These are phyloP conservation scores for Perizoma flavofasciatum DNA, from an alignment of 2,888 invertebrate species.

Conservation along the genomic window DNA sequence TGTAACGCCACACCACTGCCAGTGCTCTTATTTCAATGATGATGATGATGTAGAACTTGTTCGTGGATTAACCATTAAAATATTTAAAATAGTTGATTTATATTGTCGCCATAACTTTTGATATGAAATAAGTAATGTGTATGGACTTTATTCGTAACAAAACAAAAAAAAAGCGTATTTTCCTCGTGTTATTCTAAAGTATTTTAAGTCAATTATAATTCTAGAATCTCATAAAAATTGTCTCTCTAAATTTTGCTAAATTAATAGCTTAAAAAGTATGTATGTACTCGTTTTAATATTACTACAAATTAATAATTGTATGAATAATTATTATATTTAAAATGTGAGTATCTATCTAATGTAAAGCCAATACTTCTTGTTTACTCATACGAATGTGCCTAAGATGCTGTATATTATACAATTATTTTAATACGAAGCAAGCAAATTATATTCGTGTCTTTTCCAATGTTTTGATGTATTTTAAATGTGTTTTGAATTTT, in stretches of 20 bases:
- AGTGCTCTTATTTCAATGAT: constrained; percentile 52
- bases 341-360: not conserved
- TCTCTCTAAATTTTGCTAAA: constrained; percentile 25
- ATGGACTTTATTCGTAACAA: not conserved
- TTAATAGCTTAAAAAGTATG: constrained; percentile 11
- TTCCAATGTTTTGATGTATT: constrained; percentile 39
- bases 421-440: constrained; percentile 37
- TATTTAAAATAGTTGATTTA: constrained; percentile 9
- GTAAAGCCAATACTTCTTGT: constrained; percentile 9
- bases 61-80: constrained; percentile 6
- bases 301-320: not conserved
- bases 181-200: constrained; percentile 15
- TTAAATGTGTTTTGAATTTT: constrained; percentile 36
- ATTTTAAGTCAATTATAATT: constrained; percentile 34
- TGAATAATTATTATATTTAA: too few relatives aligned
- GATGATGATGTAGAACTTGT: constrained; percentile 29
- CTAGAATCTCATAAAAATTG: constrained; percentile 26
- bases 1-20: constrained; percentile 67
- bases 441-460: constrained; percentile 40
- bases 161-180: not conserved
- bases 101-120: constrained; percentile 12
- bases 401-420: constrained; percentile 45
- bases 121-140: constrained; percentile 6
- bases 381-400: constrained; percentile 58
- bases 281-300: not conserved